A percentile compares a stretch with the other conserved stretches of the same genome.
Evolutionary conservation across 1,140 invertebrate genomes (phyloP).

Genomic region (Helicoverpa armigera): DNA sequence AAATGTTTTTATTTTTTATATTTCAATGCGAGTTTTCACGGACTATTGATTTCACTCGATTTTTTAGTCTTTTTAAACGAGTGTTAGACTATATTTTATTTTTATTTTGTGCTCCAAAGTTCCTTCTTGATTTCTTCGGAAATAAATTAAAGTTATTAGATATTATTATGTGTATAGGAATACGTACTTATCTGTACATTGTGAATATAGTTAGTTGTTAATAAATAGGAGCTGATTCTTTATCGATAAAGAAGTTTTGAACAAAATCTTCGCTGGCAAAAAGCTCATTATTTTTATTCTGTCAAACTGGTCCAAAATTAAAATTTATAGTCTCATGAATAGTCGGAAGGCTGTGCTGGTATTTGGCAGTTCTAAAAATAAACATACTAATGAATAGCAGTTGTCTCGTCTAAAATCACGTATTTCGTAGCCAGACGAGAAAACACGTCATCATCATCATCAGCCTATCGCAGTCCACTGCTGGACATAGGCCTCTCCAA

Average conservation of each 20-base stretch:
- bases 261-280: background rate
- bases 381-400: no score
- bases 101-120: conserved; percentile 62
- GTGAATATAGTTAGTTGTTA: conserved; percentile 46
- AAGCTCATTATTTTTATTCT: background rate
- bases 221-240: conserved; percentile 27
- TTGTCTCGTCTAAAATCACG: no score
- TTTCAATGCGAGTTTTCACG: background rate
- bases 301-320: no score
- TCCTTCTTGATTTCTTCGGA: conserved; percentile 68
- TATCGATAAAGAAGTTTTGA: conserved; percentile 15
- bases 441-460: no score
- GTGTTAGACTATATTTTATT: conserved; percentile 35
- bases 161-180: conserved; percentile 54
- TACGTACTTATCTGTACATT: conserved; percentile 61
- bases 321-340: no score
- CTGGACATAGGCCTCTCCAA: no score
- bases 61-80: conserved; percentile 21
- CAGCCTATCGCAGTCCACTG: no score
- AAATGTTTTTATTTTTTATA: background rate
- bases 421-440: background rate
- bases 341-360: no score
- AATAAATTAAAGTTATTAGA: conserved; percentile 57
- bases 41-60: conserved; percentile 40
- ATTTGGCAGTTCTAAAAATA: no score